Evolutionary conservation across 2,797 vertebrate species (phyloP), one percentile per base, ranked within the genome.

Genomic region (Onychomys arenicola): DNA sequence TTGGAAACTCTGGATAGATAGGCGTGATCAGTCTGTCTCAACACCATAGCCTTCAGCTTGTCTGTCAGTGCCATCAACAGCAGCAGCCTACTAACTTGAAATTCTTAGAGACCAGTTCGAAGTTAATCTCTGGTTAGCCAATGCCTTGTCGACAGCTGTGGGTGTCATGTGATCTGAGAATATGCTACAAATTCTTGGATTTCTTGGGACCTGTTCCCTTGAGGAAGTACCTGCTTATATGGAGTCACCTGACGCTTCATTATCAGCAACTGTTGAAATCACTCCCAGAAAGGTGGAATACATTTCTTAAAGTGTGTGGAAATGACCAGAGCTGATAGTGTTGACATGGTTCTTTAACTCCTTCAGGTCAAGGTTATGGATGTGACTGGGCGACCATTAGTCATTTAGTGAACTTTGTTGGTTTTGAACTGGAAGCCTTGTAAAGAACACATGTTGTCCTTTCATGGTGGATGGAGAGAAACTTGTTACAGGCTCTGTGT

Each of bases 101-200:
- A 83, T 90, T 85, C 85, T 34, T n/a, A 83, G 89, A 95, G 59
- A 91, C 34, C 32, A 29, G 75, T 49, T 95, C 82, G 37, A 93
- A 91, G 61, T 91, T 94, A 82, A 82, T 96, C 86, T 95, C 69
- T 91, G 63, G 94, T 94, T 95, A 77, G 27, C 63, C 95, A 85
- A 67, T 69, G 87, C n/a, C n/a, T 93, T 80, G 46, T 87, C 49
- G n/a, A 84, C 80, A 73, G 59, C 76, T 43, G 8, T 88, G 75
- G 63, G 37, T 86, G 27, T 92, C 77, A 83, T 82, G 67, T 59
- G 46, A 83, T 94, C 52, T 32, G 57, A 77, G 32, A 90, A 92
- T 86, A 92, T 86, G 65, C 34, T 89, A 85, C 67, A 77, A 80
- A 85, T 71, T 92, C 21, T 89, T 89, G 49, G 61, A 40, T 52